Evolutionary conservation across 1,140 invertebrate genomes (phyloP).

Genomic region (silkworm (Bombyx mori)): DNA sequence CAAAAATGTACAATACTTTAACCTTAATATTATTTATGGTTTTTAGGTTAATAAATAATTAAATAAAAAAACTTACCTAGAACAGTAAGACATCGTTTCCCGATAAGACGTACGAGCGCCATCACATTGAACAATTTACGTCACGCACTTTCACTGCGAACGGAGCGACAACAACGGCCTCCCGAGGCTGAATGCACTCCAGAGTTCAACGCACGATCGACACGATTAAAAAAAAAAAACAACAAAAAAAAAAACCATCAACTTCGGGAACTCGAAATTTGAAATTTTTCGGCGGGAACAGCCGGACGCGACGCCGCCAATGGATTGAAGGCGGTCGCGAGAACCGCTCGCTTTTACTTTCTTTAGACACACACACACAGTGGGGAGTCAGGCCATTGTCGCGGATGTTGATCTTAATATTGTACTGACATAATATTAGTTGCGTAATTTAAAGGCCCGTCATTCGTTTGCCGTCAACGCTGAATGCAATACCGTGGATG

Average conservation of each 20-base stretch:
- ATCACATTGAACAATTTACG: slow-evolving; percentile 53
- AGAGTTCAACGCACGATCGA: slow-evolving; percentile 47
- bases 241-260: not conserved
- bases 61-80: slow-evolving; percentile 31
- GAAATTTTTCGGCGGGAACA: too few species aligned
- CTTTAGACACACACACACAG: slow-evolving; percentile 41
- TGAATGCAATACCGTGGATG: too few species aligned
- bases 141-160: slow-evolving; percentile 61
- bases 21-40: too few species aligned
- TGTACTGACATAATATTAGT: too few species aligned
- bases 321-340: slow-evolving; percentile 35
- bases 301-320: slow-evolving; percentile 24
- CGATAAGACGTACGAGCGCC: slow-evolving; percentile 46
- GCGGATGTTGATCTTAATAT: slow-evolving; percentile 2
- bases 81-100: slow-evolving; percentile 45
- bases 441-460: too few species aligned
- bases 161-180: slow-evolving; percentile 23
- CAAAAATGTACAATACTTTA: too few species aligned
- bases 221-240: not conserved
- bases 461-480: too few species aligned
- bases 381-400: slow-evolving; percentile 32
- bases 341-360: slow-evolving; percentile 55
- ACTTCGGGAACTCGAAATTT: too few species aligned
- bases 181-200: slow-evolving; percentile 19
- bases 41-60: too few species aligned